Evolutionary conservation across 2,797 vertebrate species (phyloP).

Genomic region (Xiphophorus birchmanni): DNA sequence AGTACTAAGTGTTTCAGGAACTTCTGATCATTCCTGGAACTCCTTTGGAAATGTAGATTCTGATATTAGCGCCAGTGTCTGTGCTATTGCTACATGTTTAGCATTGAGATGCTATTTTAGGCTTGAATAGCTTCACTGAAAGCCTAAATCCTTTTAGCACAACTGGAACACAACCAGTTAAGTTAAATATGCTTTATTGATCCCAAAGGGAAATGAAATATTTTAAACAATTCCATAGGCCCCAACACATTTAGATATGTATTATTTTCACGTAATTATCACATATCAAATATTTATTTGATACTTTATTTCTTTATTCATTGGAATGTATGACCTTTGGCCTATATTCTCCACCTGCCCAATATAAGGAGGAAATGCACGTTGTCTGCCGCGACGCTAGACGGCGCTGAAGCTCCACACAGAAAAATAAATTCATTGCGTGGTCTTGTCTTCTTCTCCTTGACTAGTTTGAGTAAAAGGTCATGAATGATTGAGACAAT

Average conservation of each 20-base stretch:
- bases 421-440: background rate
- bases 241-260: background rate
- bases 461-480: background rate
- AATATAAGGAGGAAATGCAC: background rate
- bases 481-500: background rate
- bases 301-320: background rate
- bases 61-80: no score
- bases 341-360: background rate
- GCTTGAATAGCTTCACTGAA: no score
- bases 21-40: no score
- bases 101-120: no score
- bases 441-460: background rate
- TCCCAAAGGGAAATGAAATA: no score
- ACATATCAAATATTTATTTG: background rate
- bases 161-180: background rate
- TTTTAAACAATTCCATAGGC: no score
- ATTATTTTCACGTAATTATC: background rate
- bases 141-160: no score
- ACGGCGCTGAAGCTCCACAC: slow-evolving; percentile 4
- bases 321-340: background rate
- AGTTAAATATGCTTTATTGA: background rate
- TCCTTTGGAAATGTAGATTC: no score
- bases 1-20: no score
- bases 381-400: background rate
- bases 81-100: no score